Evolutionary conservation across 37 sponge, comb jelly and placozoan genomes (phyloP).

Genomic region (Petrosia ficiformis): DNA sequence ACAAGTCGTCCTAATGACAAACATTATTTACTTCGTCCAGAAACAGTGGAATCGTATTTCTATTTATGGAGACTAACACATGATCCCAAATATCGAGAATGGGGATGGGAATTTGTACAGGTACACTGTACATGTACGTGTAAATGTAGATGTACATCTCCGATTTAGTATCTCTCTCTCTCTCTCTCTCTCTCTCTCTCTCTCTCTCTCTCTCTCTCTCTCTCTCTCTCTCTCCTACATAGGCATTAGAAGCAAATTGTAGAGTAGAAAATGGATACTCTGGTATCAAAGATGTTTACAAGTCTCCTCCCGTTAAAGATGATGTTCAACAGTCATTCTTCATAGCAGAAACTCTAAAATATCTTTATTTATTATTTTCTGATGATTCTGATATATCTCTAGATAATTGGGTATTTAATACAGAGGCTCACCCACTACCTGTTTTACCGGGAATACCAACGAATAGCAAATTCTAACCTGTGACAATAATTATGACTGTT

Average conservation of each 20-base stretch:
- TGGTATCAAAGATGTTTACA: constrained; percentile 75
- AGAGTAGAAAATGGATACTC: constrained; percentile 65
- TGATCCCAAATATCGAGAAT: constrained; percentile 84
- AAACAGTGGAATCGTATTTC: constrained; percentile 86
- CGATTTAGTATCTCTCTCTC: no score
- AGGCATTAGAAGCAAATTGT: constrained; percentile 80
- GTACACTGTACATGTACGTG: no score
- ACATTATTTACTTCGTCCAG: constrained; percentile 84
- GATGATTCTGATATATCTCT: constrained; percentile 68
- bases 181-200: constrained; percentile 21
- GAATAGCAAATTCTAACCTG: no score
- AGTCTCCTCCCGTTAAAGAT: constrained; percentile 49
- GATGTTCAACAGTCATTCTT: constrained; percentile 95
- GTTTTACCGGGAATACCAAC: constrained; percentile 50
- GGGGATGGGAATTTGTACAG: constrained; percentile 91
- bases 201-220: not conserved
- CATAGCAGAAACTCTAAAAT: constrained; percentile 94
- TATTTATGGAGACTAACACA: constrained; percentile 87
- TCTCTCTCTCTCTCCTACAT: not conserved
- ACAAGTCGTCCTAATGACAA: constrained; percentile 51
- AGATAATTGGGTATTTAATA: constrained; percentile 89
- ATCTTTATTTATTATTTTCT: constrained; percentile 80
- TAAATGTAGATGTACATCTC: no score
- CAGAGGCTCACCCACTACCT: constrained; percentile 97
- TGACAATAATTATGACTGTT: no score